Base-by-base conservation (phyloP, 2,888 invertebrate genomes). In the Synanthedon formicaeformis region DNA sequence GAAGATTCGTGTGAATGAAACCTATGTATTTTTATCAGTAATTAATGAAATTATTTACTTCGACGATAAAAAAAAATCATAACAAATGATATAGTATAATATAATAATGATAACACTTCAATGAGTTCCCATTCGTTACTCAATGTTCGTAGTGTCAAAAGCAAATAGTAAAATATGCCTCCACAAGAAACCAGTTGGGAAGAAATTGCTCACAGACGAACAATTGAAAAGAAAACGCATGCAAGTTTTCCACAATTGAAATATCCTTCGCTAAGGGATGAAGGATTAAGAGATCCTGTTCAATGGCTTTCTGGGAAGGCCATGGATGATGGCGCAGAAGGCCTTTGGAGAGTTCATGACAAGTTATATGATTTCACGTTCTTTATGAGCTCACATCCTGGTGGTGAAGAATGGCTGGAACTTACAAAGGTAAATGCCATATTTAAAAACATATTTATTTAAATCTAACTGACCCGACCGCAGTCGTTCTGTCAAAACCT, bases 371-470 rank as follows among this genome's bases (percentile, higher is more conserved):
- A 98, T 78, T 88, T 98, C 23, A 92, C 91, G 0, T 88, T 89
- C 14, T 98, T 96, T 71, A 85, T 94, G 8, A 80, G 91, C 2
- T 88, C 84, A 48, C 98, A 98, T 88, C 98, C 98, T 0, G 96
- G 96, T 14, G 96, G 97, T 0, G 67, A 85, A 3, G 92, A 93
- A 69, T 95, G 94, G 94, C 69, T 95, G 51, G 79, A 81, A 52
- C 78, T 92, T 51, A 91, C 93, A 0, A 90, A 92, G 85, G 94
- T 91, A 23, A 49, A 34, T 34, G 34, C 34, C 2, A 1, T 34
- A 34, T 34, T 34, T 34, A 2, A 34, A 10, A 6, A 34, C 6
- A 34, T 34, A 34, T 34, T 34, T 34, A 34, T 34, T 34, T 34
- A 34, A 67, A 48, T 10, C 14, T 53, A 41, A 1, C 5, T 6